A percentile compares a stretch with the other conserved stretches of the same genome.
phyloP scores from a whole-genome alignment of 2,113 vertebrate genomes.

The Macquaria ambigua region DNA sequence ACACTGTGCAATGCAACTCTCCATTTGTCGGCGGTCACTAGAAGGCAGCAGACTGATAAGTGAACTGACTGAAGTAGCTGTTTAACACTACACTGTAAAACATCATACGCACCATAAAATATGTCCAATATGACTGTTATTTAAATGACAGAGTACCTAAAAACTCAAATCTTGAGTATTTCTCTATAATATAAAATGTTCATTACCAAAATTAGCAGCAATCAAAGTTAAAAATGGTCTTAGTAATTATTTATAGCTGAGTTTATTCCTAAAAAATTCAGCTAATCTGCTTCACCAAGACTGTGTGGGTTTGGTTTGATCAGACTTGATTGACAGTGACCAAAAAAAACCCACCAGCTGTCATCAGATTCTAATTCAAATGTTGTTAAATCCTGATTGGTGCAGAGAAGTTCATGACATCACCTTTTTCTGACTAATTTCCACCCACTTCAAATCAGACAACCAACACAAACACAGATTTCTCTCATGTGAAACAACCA shows the following conservation, averaged over 20 bases:
- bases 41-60: background rate
- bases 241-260: background rate
- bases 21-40: background rate
- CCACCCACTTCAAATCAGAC: background rate
- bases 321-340: background rate
- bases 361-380: background rate
- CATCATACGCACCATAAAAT: background rate
- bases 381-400: background rate
- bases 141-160: no score
- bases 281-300: background rate
- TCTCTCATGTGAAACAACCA: no score
- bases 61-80: no score
- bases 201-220: background rate
- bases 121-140: no score
- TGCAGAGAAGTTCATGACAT: background rate
- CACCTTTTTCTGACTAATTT: background rate
- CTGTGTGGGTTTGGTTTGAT: background rate
- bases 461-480: background rate
- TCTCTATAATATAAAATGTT: background rate
- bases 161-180: no score
- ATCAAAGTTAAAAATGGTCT: background rate
- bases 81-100: conserved; percentile 2
- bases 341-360: background rate
- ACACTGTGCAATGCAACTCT: conserved; percentile 2
- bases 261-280: no score